Base-by-base conservation (phyloP, 2,888 invertebrate genomes). In the Cantharis nigra region DNA sequence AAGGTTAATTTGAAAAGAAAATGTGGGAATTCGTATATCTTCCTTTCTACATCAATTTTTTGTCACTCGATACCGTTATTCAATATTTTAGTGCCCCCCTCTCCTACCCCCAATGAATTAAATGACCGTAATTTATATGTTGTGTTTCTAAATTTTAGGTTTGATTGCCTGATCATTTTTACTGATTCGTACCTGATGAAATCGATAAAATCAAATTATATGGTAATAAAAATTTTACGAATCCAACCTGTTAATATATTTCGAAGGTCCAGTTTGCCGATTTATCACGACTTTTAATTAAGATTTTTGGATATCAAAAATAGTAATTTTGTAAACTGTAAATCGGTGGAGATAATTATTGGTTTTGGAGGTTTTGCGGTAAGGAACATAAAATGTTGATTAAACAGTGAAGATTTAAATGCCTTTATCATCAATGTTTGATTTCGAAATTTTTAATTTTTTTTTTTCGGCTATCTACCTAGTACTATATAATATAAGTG, bases 141-240 rank as follows among this genome's bases (percentile, higher is more conserved):
- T 11, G 4, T 33, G 1, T 13, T 33, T 33, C 13, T 13, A 33
- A 4, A 33, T 33, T 11, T 33, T 11, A 13, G 13, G 0, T n/a
- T 49, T 49, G 49, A 49, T 49, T n/a, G n/a, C 7, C 9, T 49
- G 2, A 49, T 49, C n/a, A 7, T 49, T n/a, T 49, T n/a, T 4
- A 49, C 13, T 9, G 49, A 49, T 5, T 49, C 2, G 49, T n/a
- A 49, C n/a, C n/a, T n/a, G 49, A 49, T 49, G n/a, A 49, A 49
- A 80, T 76, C 80, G 84, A 85, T 85, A 84, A 82, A 81, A 85
- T 85, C 85, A 85, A 85, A 85, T 85, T 85, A 83, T 82, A 81
- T 79, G 80, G 83, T 83, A 84, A 84, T 84, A 83, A 84, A 26
- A 83, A 82, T 83, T 84, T 84, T 83, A 83, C 82, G 83, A 81